Conservation (phyloP, 2,113 vertebrate genomes). For the Baryphthengus martii region DNA sequence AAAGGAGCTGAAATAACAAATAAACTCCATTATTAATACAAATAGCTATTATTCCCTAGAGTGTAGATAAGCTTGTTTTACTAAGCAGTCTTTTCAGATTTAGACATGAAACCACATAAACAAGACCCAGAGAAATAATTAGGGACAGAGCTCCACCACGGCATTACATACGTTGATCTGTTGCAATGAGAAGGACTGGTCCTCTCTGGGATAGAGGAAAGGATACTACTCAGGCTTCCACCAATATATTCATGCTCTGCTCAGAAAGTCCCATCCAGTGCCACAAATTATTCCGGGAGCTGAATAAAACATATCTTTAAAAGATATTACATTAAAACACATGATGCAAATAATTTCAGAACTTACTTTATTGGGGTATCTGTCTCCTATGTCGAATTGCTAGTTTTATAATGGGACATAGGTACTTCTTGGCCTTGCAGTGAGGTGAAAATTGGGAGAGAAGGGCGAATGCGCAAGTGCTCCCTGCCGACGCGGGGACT, state of each 20-base stretch:
- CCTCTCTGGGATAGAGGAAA: not conserved
- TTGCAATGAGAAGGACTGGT: not conserved
- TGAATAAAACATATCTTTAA: not conserved
- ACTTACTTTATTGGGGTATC: not conserved
- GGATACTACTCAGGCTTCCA: not conserved
- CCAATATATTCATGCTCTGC: not conserved
- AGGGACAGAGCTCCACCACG: not conserved
- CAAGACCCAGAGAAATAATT: not conserved
- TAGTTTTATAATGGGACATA: rapidly evolving
- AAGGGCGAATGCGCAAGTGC: not conserved
- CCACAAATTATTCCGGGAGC: not conserved
- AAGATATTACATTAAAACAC: not conserved
- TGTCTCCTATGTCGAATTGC: rapidly evolving
- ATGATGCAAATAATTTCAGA: not conserved
- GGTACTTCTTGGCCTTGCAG: not conserved
- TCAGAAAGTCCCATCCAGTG: not conserved
- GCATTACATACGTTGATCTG: not conserved
- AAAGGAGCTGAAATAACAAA: constrained; percentile 18
- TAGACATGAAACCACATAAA: not conserved
- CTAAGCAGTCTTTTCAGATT: constrained; percentile 8
- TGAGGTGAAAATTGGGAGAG: rapidly evolving
- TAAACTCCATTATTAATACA: constrained; percentile 19
- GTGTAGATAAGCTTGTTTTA: constrained; percentile 45
- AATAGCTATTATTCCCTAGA: constrained; percentile 7
- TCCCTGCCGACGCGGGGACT: not conserved